Evolutionary conservation across 2,797 vertebrate genomes (phyloP), one percentile per base, ranked within the genome.

Genomic region (Scomberomorus guttatus): DNA sequence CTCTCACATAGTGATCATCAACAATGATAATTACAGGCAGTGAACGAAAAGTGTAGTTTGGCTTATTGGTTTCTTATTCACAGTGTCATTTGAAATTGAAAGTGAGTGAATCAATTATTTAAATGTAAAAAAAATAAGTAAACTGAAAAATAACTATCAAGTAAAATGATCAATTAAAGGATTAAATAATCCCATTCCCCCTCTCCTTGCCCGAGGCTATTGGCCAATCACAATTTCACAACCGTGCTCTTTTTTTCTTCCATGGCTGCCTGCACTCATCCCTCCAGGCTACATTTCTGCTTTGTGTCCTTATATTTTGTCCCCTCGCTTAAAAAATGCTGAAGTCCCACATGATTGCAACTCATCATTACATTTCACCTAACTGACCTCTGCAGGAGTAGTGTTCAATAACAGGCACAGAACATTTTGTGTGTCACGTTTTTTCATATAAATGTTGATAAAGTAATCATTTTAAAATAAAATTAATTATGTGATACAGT

Each of bases 211-310:
- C 4, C 15, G 20, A 42, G 68, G 55, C 60, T 54, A 34, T 5
- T 20, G 15, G 54, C 20, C 11, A 2, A 12, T 66, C 5, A 32
- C 5, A 20, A 0, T 64, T 39, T 27, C 18, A n/a, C n/a, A 55
- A 56, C n/a, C 2, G 61, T 5, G 12, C 46, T 51, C 2, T 20
- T 66, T 15, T 55, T 9, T 15, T 27, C 14, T n/a, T 11, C 34
- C 42, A 20, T 2, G 20, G 48, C 29, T 60, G 5, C 18, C 46
- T 59, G 59, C 22, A 0, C 7, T 58, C 63, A 18, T 37, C 4
- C 37, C 29, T 64, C 14, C 34, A 44, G 57, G 67, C 34, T 32
- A 34, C 42, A 22, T 50, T 65, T 70, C 27, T 59, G 13, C 34
- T 48, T 37, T 0, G 0, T 57, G 29, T 37, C 34, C 34, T 39